phyloP scores from a whole-genome alignment of 1,140 invertebrate species.

The Drosophila truncata region DNA sequence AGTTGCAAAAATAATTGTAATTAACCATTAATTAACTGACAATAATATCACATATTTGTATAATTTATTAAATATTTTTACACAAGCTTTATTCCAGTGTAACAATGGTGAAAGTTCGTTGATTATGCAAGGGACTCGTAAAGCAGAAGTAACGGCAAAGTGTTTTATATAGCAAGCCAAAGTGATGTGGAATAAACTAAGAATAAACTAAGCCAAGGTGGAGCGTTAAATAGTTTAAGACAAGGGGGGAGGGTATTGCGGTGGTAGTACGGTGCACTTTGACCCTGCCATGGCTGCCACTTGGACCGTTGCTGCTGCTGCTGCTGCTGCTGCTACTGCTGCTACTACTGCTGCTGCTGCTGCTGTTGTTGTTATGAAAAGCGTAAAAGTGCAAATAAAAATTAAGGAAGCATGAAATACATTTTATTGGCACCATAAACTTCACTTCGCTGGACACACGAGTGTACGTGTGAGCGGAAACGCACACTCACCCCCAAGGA shows the following conservation, averaged over 20 bases:
- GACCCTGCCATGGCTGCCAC: slow-evolving; percentile 19
- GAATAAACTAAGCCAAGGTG: slow-evolving; percentile 46
- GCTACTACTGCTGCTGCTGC: slow-evolving; percentile 30
- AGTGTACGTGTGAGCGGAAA: slow-evolving; percentile 76
- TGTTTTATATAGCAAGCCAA: slow-evolving; percentile 61
- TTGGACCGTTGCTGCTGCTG: slow-evolving; percentile 18
- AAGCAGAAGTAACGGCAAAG: slow-evolving; percentile 59
- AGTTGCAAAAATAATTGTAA: neutral
- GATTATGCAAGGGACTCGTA: slow-evolving; percentile 75
- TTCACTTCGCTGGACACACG: slow-evolving; percentile 85
- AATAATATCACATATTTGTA: neutral
- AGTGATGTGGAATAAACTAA: slow-evolving; percentile 37
- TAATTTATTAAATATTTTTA: neutral
- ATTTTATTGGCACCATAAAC: slow-evolving; percentile 85
- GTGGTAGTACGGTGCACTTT: slow-evolving; percentile 31
- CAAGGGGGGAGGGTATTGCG: neutral
- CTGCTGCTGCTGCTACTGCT: no score
- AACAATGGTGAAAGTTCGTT: slow-evolving; percentile 54
- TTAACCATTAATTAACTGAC: neutral
- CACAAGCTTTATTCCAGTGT: neutral
- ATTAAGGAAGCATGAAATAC: slow-evolving; percentile 85
- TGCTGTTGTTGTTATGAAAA: slow-evolving; percentile 65
- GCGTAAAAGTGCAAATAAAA: slow-evolving; percentile 85
- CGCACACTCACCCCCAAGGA: slow-evolving; percentile 43
- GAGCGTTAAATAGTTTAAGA: slow-evolving; percentile 78